Evolutionary conservation across 2,797 vertebrate species (phyloP), one percentile per base, ranked within the genome.

Genomic region (Melanotaenia nigrans): DNA sequence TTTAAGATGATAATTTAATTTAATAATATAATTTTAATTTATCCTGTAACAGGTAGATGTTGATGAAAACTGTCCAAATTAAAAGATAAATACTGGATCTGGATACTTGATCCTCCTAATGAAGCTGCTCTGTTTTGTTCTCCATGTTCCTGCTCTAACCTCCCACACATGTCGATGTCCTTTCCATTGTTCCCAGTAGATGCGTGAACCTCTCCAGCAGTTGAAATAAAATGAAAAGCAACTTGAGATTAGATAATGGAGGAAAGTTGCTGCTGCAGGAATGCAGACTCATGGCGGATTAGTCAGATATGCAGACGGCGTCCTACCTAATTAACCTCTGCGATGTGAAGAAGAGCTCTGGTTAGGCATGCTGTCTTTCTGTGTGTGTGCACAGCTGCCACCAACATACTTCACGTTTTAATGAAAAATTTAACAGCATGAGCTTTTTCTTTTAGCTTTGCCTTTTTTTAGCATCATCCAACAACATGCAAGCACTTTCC

Each of bases 241-340:
- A 75, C 59, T 61, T 77, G 68, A 82, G 82, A 88, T 89, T 68
- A 87, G 86, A 87, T 87, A 81, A 83, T 64, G 65, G 38, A 83
- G 61, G 28, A 45, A 80, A 82, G 78, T 56, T 72, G 73, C 76
- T 78, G 73, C 58, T 61, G 71, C 76, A 79, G 71, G 77, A 90
- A 85, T 67, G 84, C 84, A 77, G 79, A 71, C 68, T 69, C 78
- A 72, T 66, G 63, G 33, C 33, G 55, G 73, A 89, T 90, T 86
- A 81, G 80, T 73, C 72, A 77, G 75, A 87, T 81, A 81, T 79
- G 81, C 82, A 84, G 89, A 86, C 61, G 5, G 68, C n/a, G 61
- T 84, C 83, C 54, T 38, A 57, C 61, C 54, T 78, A 81, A 88
- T 91, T 87, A 90, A 88, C 83, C 81, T 85, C 80, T 22, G 66